Conservation (phyloP, 1,140 invertebrate genomes). For the Sinonovacula constricta region DNA sequence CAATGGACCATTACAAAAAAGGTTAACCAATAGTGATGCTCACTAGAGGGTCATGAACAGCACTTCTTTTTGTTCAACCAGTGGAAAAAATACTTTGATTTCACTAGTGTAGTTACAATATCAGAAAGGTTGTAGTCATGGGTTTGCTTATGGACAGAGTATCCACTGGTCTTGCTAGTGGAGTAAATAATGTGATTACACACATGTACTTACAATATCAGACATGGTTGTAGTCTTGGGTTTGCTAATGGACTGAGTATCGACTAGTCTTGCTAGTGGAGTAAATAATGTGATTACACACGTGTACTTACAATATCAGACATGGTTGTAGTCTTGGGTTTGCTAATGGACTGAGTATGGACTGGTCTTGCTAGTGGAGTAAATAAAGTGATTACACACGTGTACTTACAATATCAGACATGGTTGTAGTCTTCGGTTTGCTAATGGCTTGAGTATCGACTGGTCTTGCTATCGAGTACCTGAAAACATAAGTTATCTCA, state of each 20-base stretch:
- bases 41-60: neutral
- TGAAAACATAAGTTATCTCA: constrained; percentile 51
- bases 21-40: too few species aligned
- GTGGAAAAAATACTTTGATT: neutral
- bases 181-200: neutral
- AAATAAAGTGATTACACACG: neutral
- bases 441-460: constrained; percentile 66
- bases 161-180: neutral
- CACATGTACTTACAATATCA: constrained; percentile 46
- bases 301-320: neutral
- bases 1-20: too few species aligned
- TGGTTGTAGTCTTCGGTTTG: constrained; percentile 52
- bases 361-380: neutral
- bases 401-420: constrained; percentile 66
- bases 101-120: neutral
- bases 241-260: neutral
- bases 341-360: neutral
- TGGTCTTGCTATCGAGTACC: constrained; percentile 71
- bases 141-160: neutral
- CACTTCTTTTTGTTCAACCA: neutral
- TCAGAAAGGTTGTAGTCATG: neutral
- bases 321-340: neutral
- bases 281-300: neutral
- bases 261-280: neutral
- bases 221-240: neutral